Percentiles rank a stretch among this genome's conserved stretches.
phyloP scores from a whole-genome alignment of 64 coral and sea anemone genomes.

The Montipora capricornis region DNA sequence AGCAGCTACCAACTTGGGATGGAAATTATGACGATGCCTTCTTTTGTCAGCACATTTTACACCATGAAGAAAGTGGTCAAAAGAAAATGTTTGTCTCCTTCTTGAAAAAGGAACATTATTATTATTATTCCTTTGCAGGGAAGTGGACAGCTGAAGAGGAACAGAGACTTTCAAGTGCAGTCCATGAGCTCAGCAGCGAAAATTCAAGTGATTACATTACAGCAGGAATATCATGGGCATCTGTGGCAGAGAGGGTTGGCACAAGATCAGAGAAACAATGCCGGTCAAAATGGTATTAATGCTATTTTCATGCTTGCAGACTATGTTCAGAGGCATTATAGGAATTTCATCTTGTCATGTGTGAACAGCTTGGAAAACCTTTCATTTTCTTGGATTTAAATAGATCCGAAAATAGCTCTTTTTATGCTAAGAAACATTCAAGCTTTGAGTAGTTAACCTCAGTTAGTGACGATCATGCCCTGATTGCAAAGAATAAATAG shows the following conservation, averaged over 20 bases:
- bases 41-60: not conserved
- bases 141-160: slow-evolving; percentile 97
- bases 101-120: not conserved
- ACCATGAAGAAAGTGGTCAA: not conserved
- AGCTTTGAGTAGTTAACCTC: no score
- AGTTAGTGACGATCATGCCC: no score
- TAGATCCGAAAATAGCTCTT: no score
- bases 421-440: no score
- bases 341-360: no score
- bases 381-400: no score
- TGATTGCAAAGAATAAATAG: no score
- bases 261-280: slow-evolving; percentile 99
- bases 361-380: no score
- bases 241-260: slow-evolving; percentile 81
- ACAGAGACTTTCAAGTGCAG: slow-evolving; percentile 86
- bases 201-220: slow-evolving; percentile 81
- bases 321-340: no score
- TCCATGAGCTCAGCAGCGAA: slow-evolving; percentile 82
- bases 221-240: slow-evolving; percentile 88
- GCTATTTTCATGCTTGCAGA: no score
- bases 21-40: not conserved
- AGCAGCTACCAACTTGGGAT: not conserved
- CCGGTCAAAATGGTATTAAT: slow-evolving; percentile 91
- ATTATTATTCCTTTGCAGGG: slow-evolving; percentile 17
- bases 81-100: no score